A percentile compares a stretch with the other conserved stretches of the same genome.
Evolutionary conservation across 64 coral and sea anemone genomes (phyloP).

Genomic region (Montipora sp.): DNA sequence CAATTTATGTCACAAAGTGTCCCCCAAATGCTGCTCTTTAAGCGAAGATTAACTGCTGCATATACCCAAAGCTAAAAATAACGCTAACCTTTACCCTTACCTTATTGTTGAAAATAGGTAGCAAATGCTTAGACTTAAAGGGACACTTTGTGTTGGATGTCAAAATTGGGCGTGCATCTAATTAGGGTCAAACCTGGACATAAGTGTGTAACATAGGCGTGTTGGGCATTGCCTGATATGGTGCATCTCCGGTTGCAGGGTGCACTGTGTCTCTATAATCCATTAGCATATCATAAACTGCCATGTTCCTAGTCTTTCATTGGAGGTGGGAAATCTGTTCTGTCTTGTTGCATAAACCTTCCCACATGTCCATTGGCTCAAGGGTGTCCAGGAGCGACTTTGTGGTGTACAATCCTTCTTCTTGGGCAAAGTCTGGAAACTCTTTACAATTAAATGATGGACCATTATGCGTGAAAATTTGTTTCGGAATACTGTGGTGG

Average conservation of each 20-base stretch:
- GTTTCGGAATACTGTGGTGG: conserved; percentile 24
- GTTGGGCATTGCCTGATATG: conserved; percentile 54
- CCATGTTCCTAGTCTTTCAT: conserved; percentile 28
- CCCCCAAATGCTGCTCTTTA: no score
- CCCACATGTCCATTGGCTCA: conserved; percentile 47
- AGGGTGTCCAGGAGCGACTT: conserved; percentile 40
- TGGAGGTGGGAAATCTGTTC: conserved; percentile 62
- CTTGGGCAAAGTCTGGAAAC: conserved; percentile 20
- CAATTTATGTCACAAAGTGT: no score
- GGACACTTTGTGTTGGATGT: no score
- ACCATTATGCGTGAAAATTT: conserved; percentile 11
- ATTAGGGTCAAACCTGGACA: no score
- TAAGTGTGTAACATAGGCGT: conserved; percentile 1
- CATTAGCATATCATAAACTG: conserved; percentile 54
- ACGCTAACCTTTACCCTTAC: no score
- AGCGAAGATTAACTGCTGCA: no score
- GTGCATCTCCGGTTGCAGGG: conserved; percentile 36
- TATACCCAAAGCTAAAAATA: no score
- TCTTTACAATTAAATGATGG: conserved; percentile 41
- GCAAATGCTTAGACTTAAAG: no score
- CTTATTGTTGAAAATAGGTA: no score
- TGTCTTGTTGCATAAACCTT: conserved; percentile 60
- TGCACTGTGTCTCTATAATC: conserved; percentile 65
- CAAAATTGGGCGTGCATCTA: no score
- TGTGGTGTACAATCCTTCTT: conserved; percentile 54